Percentiles rank a stretch among this genome's conserved stretches.
Evolutionary conservation across 2,113 vertebrate species (phyloP).

Genomic region (Xenotilapia leptura): DNA sequence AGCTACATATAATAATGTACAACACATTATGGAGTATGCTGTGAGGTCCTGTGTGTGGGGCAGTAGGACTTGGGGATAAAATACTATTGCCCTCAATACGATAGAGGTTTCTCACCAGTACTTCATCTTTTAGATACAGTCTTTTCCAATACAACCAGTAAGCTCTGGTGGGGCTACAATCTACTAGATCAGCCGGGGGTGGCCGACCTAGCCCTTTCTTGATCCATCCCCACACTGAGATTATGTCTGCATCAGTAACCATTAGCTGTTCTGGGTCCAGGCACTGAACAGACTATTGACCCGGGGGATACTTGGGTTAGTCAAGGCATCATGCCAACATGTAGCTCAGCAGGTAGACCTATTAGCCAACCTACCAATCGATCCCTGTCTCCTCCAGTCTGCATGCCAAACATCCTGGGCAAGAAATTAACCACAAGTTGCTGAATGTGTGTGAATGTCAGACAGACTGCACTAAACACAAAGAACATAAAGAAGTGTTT

Average conservation of each 20-base stretch:
- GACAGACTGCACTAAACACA: neutral
- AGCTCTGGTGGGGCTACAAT: neutral
- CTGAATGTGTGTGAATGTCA: neutral
- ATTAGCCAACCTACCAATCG: neutral
- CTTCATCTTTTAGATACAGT: neutral
- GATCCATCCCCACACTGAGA: neutral
- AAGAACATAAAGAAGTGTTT: neutral
- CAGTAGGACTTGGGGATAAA: neutral
- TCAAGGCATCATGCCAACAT: neutral
- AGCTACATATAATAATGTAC: too few species aligned
- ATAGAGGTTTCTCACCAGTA: neutral
- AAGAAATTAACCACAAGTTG: neutral
- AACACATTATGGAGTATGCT: too few species aligned
- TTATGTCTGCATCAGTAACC: neutral
- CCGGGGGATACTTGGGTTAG: neutral
- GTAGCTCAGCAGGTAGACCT: neutral
- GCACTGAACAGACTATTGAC: neutral
- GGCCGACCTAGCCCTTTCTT: neutral
- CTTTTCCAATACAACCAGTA: neutral
- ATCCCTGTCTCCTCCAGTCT: neutral
- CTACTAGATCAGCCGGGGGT: neutral
- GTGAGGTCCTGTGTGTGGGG: neutral
- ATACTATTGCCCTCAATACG: neutral
- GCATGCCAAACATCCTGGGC: neutral
- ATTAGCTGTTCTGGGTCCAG: neutral